Evolutionary conservation across 2,113 vertebrate species (phyloP).

Genomic region (Colinus virginianus): DNA sequence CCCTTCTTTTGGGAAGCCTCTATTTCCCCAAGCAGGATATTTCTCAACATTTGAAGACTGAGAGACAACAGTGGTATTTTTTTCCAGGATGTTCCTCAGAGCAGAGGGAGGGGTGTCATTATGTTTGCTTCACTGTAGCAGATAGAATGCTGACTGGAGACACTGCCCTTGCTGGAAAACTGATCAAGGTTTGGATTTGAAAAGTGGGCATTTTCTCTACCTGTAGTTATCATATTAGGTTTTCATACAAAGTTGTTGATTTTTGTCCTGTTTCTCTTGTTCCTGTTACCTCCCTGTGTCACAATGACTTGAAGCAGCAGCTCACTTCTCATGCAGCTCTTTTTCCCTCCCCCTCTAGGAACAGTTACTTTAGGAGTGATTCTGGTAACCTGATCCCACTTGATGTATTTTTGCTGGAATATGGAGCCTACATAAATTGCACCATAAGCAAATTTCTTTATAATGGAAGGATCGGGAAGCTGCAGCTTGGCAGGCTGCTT

Average conservation of each 20-base stretch:
- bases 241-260: background rate
- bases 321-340: too few species aligned
- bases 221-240: constrained; percentile 11
- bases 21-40: background rate
- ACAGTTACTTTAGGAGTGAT: constrained; percentile 39
- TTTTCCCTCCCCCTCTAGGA: background rate
- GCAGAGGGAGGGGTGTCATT: background rate
- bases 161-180: background rate
- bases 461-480: constrained; percentile 65
- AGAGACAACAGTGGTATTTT: background rate
- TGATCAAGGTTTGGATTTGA: background rate
- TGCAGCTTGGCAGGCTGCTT: constrained; percentile 56
- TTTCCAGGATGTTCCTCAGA: background rate
- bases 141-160: background rate
- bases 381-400: constrained; percentile 54
- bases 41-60: background rate
- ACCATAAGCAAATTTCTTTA: constrained; percentile 64
- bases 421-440: constrained; percentile 48
- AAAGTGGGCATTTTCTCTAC: constrained; percentile 1
- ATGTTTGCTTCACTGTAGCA: background rate
- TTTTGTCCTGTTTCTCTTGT: background rate
- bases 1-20: constrained; percentile 40
- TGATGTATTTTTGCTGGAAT: constrained; percentile 67
- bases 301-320: background rate
- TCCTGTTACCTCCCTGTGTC: constrained; percentile 23